A percentile compares a stretch with the other conserved stretches of the same genome.
Conservation (phyloP, 2,113 vertebrate species). For the Gambusia holbrooki region DNA sequence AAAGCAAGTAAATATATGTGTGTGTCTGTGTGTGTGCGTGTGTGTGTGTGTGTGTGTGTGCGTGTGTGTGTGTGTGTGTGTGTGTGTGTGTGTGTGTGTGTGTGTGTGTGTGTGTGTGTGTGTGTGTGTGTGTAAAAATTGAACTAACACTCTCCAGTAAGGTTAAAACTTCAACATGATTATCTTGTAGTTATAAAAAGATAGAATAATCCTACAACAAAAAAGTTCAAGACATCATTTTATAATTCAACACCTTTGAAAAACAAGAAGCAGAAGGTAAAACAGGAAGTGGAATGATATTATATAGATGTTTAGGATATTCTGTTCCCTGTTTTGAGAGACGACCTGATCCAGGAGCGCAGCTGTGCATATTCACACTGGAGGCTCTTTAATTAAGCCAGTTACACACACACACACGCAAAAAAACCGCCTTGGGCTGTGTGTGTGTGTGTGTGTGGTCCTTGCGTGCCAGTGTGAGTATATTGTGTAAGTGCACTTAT, state of each 20-base stretch:
- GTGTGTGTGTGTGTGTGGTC: slow-evolving; percentile 19
- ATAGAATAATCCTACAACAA: not conserved
- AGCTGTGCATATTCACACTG: slow-evolving; percentile 20
- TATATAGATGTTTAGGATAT: not conserved
- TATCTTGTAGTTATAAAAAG: not conserved
- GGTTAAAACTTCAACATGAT: not conserved
- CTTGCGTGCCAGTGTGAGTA: not conserved
- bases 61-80: too few relatives aligned
- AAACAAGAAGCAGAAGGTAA: not conserved
- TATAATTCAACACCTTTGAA: not conserved
- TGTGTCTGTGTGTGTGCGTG: too few relatives aligned
- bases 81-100: too few relatives aligned
- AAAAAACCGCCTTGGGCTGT: slow-evolving; percentile 11
- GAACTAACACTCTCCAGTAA: too few relatives aligned
- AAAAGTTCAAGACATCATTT: not conserved
- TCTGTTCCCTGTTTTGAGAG: not conserved
- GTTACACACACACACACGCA: slow-evolving; percentile 14
- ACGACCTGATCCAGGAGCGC: slow-evolving; percentile 5
- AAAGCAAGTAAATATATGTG: too few relatives aligned
- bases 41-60: too few relatives aligned
- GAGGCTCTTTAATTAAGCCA: slow-evolving; percentile 29
- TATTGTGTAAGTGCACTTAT: slow-evolving; percentile 40
- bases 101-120: too few relatives aligned
- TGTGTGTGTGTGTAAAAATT: too few relatives aligned
- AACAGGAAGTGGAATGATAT: not conserved